Evolutionary conservation across 2,113 vertebrate genomes (phyloP), one percentile per base, ranked within the genome.

Genomic region (Anguilla japonica): DNA sequence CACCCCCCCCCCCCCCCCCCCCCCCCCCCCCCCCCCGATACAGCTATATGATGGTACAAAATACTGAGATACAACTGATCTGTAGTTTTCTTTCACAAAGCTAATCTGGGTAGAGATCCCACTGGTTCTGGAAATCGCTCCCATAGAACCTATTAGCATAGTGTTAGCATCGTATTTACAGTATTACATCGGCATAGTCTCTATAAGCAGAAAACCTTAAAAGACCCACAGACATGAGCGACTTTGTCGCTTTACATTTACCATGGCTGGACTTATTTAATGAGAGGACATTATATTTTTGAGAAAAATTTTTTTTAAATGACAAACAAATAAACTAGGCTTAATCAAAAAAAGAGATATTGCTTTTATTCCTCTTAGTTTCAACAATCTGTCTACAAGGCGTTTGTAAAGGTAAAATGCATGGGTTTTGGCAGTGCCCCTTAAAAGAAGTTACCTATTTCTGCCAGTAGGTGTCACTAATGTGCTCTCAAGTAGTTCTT

Each of bases 391-490:
- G 71, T 84, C 82, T 88, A 88, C 78, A 86, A 81, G 53, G 71
- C 60, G n/a, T 43, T 60, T 53, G 75, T 41, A 41, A 88, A 83
- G 26, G 40, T 75, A 34, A 46, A n/a, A 87, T 34, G 34, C 83
- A 57, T 85, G 81, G 78, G 80, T 75, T 82, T 81, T 14, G 22
- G 41, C 20, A 22, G 29, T 20, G 39, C 81, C 22, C 78, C 50
- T 81, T 86, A 78, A 53, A 83, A 89, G 79, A 90, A 90, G 88
- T 85, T 53, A 85, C 16, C 26, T 7, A 0, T 86, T 41, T 67
- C 56, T 11, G 83, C 91, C 93, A 43, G 9, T 84, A 86, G 91
- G 88, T 84, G 91, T 53, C 91, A 90, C 87, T 86, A 82, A 86
- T 78, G 16, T 88, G 82, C 85, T 89, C 87, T 75, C 11, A 53